phyloP scores from a whole-genome alignment of 2,888 invertebrate species.

The Plagodis dolabraria region DNA sequence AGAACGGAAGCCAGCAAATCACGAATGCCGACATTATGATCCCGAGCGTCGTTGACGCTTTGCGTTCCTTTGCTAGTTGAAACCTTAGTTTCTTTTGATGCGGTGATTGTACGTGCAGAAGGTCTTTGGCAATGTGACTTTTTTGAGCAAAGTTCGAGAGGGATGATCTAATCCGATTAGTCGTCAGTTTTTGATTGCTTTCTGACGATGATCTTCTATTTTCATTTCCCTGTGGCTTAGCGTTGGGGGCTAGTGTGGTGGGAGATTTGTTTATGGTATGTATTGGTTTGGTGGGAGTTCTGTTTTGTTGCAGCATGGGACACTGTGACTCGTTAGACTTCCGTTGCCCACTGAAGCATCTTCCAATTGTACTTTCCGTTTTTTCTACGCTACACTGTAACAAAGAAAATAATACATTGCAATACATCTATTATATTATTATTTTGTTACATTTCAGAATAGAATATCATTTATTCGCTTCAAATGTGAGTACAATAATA shows the following conservation, averaged over 20 bases:
- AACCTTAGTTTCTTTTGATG: conserved; percentile 93
- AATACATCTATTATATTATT: not conserved
- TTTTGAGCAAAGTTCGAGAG: conserved; percentile 79
- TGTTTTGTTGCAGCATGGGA: conserved; percentile 86
- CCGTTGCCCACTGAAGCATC: conserved; percentile 88
- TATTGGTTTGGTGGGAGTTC: conserved; percentile 78
- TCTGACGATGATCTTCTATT: conserved; percentile 70
- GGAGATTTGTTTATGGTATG: conserved; percentile 76
- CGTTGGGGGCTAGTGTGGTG: conserved; percentile 70
- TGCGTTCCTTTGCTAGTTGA: conserved; percentile 94
- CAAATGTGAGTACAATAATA: no score
- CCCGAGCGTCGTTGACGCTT: conserved; percentile 98
- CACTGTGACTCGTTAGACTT: conserved; percentile 91
- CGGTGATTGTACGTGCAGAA: conserved; percentile 85
- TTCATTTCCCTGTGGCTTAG: conserved; percentile 66
- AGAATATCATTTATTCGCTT: no score
- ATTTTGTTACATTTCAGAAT: conserved; percentile 1
- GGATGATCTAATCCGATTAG: conserved; percentile 76
- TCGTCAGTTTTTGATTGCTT: conserved; percentile 66
- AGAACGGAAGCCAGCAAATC: conserved; percentile 98
- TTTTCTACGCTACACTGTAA: conserved; percentile 90
- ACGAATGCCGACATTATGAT: conserved; percentile 98
- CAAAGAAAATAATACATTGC: conserved; percentile 37
- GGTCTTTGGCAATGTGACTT: conserved; percentile 77
- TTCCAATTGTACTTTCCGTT: conserved; percentile 82